Evolutionary conservation across 2,888 invertebrate species (phyloP), one percentile per base, ranked within the genome.

Genomic region (Pomacea canaliculata): DNA sequence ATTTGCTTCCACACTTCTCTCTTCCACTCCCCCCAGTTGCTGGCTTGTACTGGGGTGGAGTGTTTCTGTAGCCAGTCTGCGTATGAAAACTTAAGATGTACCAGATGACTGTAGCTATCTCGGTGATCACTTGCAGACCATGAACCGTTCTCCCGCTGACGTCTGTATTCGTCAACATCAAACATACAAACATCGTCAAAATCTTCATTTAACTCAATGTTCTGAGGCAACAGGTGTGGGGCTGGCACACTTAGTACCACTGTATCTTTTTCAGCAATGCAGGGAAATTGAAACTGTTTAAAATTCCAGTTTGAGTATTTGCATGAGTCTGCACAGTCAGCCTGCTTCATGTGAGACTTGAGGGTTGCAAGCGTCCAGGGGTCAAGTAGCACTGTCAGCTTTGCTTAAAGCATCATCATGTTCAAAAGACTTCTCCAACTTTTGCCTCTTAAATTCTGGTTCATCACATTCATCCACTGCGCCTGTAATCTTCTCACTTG

Each of bases 1-100:
- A 67, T 46, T 59, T 67, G 59, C 16, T 56, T 46, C 37, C n/a
- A 18, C n/a, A 51, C 16, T 62, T 77, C 73, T 65, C 70, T 59
- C 76, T 87, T 88, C 75, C 86, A 88, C 59, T 88, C 87, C 23
- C 73, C 76, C 89, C 89, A 89, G 79, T 85, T 89, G 49, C 71
- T 72, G 63, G 84, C 85, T 62, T 46, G 56, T 18, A 82, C 70
- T 9, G 74, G 67, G 56, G 69, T 70, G 16, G 9, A 62, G 74
- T 74, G 60, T 27, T 76, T 81, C 49, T 77, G 69, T 70, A 80
- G 78, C 69, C 80, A 80, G 19, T 82, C 80, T 37, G 80, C 70
- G 66, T 83, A 84, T 7, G 87, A 87, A 81, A 85, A 87, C 27
- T 85, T 77, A 60, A 86, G 71, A 7, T 79, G 71, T 27, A 77